phyloP scores from a whole-genome alignment of 30 jellyfish, hydroid and myxozoan species.

The Turritopsis dohrnii region DNA sequence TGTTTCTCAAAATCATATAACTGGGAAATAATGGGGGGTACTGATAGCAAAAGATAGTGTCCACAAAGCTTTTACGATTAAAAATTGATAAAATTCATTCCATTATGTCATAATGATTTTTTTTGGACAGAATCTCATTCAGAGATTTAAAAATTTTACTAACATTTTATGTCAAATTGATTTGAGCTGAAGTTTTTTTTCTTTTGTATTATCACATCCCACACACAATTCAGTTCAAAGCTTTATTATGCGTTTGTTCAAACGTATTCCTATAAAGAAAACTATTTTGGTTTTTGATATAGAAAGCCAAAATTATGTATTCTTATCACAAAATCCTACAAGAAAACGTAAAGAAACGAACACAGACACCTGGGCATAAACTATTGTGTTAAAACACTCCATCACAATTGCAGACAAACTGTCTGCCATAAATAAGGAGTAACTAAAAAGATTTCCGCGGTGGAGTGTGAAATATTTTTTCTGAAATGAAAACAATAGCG shows the following conservation, averaged over 20 bases:
- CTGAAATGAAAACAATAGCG: neutral
- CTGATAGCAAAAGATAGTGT: too few species aligned
- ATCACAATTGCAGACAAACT: neutral
- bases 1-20: too few species aligned
- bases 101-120: too few species aligned
- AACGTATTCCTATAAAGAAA: neutral
- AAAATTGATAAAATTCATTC: too few species aligned
- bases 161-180: too few species aligned
- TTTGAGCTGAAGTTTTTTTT: neutral
- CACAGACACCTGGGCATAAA: conserved; percentile 18
- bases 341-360: neutral
- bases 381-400: neutral
- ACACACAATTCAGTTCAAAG: neutral
- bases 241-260: neutral
- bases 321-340: neutral
- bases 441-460: neutral
- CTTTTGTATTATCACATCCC: neutral
- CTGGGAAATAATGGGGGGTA: too few species aligned
- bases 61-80: too few species aligned
- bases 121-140: neutral
- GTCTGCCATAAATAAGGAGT: neutral
- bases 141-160: too few species aligned
- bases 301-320: neutral
- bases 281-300: neutral
- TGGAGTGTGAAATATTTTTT: neutral